phyloP scores from a whole-genome alignment of 1,140 invertebrate species.

The Tetranychus cinnabarinus region DNA sequence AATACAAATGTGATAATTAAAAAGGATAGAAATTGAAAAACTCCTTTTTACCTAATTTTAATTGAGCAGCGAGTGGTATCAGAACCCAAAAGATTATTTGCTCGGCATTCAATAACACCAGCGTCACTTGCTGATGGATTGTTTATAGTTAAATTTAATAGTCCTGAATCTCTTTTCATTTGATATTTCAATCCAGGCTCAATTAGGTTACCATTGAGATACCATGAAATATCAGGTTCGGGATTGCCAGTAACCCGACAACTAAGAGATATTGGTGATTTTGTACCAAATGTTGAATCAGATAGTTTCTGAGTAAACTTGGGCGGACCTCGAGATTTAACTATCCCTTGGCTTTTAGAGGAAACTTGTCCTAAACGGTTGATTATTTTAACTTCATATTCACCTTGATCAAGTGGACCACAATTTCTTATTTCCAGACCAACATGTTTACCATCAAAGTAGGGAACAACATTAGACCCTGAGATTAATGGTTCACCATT shows the following conservation, averaged over 20 bases:
- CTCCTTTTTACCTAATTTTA: conserved; percentile 39
- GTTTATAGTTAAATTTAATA: background rate
- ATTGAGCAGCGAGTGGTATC: conserved; percentile 20
- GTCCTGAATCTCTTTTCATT: background rate
- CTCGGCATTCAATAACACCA: conserved; percentile 42
- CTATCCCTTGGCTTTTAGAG: conserved; percentile 37
- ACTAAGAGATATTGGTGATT: conserved; percentile 22
- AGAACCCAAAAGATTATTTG: conserved; percentile 49
- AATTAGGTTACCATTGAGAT: conserved; percentile 30
- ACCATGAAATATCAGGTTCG: conserved; percentile 11
- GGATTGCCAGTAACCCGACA: conserved; percentile 4
- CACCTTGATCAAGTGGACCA: conserved; percentile 31
- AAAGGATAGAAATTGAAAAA: conserved; percentile 9
- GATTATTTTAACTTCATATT: conserved; percentile 29
- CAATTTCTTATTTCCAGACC: conserved; percentile 12
- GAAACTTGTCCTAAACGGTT: conserved; percentile 32
- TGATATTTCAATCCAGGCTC: background rate
- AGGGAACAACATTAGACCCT: conserved; percentile 31
- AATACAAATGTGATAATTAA: conserved; percentile 6
- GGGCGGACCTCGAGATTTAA: conserved; percentile 46
- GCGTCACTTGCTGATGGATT: conserved; percentile 26
- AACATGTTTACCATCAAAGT: conserved; percentile 54
- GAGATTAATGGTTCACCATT: conserved; percentile 37
- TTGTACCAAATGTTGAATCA: conserved; percentile 24
- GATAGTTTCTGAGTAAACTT: conserved; percentile 58